These are phyloP conservation scores for Cardiocondyla obscurior DNA, from an alignment of 1,140 invertebrate species.

Conservation along the genomic window DNA sequence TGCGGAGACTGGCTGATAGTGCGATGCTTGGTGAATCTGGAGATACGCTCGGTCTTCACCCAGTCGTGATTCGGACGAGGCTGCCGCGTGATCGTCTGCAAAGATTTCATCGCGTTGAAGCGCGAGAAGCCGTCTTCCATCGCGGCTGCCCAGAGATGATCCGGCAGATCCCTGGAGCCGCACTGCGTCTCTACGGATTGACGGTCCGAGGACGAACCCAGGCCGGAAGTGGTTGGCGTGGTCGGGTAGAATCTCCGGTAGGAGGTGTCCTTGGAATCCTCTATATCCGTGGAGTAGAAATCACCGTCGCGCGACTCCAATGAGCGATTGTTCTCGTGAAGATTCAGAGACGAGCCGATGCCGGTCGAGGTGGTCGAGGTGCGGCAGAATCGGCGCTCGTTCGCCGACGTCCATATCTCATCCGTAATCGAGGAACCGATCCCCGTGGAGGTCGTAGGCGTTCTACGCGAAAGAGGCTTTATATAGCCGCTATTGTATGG, in stretches of 20 bases:
- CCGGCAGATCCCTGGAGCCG: constrained; percentile 72
- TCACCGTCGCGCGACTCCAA: constrained; percentile 75
- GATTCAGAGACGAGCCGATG: constrained; percentile 76
- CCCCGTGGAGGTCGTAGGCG: constrained; percentile 73
- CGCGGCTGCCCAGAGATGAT: constrained; percentile 73
- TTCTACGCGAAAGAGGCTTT: constrained; percentile 65
- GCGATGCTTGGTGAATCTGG: constrained; percentile 75
- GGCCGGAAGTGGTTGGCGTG: constrained; percentile 76
- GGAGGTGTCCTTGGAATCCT: constrained; percentile 73
- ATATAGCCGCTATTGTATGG: background rate
- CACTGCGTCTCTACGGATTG: constrained; percentile 73
- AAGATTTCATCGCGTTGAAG: constrained; percentile 74
- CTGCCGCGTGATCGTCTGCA: constrained; percentile 75
- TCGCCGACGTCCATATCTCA: constrained; percentile 77
- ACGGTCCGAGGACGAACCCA: constrained; percentile 76
- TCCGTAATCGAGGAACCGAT: constrained; percentile 74
- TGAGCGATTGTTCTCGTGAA: constrained; percentile 77
- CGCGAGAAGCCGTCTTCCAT: constrained; percentile 76
- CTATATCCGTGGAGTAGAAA: constrained; percentile 76
- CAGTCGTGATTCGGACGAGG: constrained; percentile 78
- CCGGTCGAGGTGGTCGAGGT: constrained; percentile 77
- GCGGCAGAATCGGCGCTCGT: constrained; percentile 74
- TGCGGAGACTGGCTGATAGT: constrained; percentile 76
- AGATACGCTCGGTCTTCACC: constrained; percentile 76
- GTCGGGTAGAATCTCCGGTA: constrained; percentile 72